phyloP scores from a whole-genome alignment of 2,113 vertebrate genomes.

The Tichodroma muraria region DNA sequence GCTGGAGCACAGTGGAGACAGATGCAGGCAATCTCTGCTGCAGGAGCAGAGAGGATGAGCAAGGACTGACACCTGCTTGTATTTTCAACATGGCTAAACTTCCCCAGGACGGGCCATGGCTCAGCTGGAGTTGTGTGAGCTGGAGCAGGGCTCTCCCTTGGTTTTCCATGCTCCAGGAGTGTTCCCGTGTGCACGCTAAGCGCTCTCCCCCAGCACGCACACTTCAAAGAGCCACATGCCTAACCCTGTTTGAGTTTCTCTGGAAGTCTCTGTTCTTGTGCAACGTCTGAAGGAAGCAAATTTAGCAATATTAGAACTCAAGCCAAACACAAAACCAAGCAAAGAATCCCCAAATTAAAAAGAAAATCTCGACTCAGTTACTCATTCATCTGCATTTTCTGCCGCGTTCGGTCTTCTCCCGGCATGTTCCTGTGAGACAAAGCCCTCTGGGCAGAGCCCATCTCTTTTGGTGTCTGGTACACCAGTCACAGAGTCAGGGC shows the following conservation, averaged over 20 bases:
- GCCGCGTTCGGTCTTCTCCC: background rate
- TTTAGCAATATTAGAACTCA: conserved; percentile 9
- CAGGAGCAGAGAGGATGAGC: background rate
- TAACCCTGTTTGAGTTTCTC: background rate
- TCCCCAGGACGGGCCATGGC: background rate
- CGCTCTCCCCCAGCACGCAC: background rate
- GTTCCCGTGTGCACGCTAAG: background rate
- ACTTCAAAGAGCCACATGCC: conserved; percentile 23
- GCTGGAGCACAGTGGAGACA: conserved; percentile 8
- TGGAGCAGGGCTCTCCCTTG: background rate
- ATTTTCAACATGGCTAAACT: background rate
- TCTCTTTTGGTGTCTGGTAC: conserved; percentile 52
- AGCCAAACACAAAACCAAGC: conserved; percentile 26
- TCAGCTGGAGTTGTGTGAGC: background rate
- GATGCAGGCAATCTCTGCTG: background rate
- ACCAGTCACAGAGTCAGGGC: conserved; percentile 42
- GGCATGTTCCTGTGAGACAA: conserved; percentile 13
- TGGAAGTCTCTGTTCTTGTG: conserved; percentile 31
- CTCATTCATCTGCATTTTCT: conserved; percentile 44
- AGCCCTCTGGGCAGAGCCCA: conserved; percentile 54
- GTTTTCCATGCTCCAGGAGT: background rate
- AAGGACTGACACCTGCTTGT: background rate
- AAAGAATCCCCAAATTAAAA: conserved; percentile 16
- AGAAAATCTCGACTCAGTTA: background rate
- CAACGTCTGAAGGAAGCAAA: conserved; percentile 13